Evolutionary conservation across 2,797 vertebrate genomes (phyloP).

Genomic region (Falco naumanni): DNA sequence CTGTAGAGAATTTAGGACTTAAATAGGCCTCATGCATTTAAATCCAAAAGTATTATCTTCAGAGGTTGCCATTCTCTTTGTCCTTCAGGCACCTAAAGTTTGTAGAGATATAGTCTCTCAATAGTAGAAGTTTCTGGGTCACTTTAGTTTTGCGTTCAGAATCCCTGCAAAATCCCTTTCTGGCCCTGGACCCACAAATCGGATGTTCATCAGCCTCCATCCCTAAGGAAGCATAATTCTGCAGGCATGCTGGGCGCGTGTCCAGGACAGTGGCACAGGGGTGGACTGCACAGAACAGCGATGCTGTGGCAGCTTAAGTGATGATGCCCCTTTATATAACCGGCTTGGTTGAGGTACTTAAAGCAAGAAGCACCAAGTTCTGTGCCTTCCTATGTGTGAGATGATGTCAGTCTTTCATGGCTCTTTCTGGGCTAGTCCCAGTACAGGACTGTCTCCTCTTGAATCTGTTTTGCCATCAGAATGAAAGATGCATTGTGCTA

Average conservation of each 20-base stretch:
- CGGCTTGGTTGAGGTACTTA: neutral
- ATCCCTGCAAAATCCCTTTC: neutral
- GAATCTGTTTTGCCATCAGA: neutral
- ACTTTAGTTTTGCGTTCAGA: neutral
- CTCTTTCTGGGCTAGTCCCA: neutral
- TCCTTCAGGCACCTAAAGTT: neutral
- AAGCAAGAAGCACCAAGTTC: no score
- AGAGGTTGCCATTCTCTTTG: neutral
- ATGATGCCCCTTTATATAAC: neutral
- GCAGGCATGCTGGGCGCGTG: neutral
- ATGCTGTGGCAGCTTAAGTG: neutral
- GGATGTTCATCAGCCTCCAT: no score
- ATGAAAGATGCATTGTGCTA: accelerated
- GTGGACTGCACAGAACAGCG: accelerated
- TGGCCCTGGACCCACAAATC: neutral
- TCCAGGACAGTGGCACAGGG: neutral
- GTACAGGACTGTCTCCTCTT: neutral
- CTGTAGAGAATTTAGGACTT: neutral
- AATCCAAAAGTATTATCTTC: neutral
- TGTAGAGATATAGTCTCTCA: accelerated
- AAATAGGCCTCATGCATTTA: neutral
- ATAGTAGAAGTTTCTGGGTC: neutral
- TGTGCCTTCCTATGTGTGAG: neutral
- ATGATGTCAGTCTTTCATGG: neutral
- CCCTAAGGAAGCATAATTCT: neutral